phyloP scores from a whole-genome alignment of 2,888 invertebrate species.

The Psococerastis gibbosa region DNA sequence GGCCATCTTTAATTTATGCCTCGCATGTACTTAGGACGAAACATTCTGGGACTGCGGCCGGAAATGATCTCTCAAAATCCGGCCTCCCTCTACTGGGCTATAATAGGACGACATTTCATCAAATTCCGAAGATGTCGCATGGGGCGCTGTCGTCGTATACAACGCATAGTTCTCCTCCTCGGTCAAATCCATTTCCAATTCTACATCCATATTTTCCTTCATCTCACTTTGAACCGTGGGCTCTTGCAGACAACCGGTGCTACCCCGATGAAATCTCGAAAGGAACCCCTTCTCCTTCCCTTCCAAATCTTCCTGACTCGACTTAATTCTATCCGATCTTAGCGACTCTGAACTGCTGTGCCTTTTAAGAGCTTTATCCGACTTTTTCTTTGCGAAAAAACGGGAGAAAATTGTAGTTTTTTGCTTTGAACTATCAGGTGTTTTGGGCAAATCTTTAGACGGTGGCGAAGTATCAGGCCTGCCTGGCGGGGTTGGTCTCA shows the following conservation, averaged over 20 bases:
- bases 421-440: constrained; percentile 24
- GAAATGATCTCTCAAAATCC: constrained; percentile 32
- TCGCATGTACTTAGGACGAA: constrained; percentile 10
- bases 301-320: constrained; percentile 2
- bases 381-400: constrained; percentile 36
- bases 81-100: constrained; percentile 61
- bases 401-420: constrained; percentile 44
- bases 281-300: constrained; percentile 6
- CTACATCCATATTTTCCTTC: constrained; percentile 18
- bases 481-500: constrained; percentile 20
- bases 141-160: constrained; percentile 70
- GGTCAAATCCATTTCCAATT: constrained; percentile 47
- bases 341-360: constrained; percentile 14
- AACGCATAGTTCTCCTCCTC: constrained; percentile 78
- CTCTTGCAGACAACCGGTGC: not conserved
- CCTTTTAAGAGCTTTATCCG: constrained; percentile 22
- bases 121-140: constrained; percentile 71
- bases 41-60: not conserved
- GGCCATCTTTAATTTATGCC: too few relatives aligned
- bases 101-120: constrained; percentile 78
- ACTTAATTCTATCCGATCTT: constrained; percentile 14
- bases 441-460: constrained; percentile 34
- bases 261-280: constrained; percentile 2
- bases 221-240: not conserved
- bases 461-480: constrained; percentile 25